Evolutionary conservation across 2,888 invertebrate species (phyloP), one percentile per base, ranked within the genome.

Genomic region (Lacanobia wlatinum): DNA sequence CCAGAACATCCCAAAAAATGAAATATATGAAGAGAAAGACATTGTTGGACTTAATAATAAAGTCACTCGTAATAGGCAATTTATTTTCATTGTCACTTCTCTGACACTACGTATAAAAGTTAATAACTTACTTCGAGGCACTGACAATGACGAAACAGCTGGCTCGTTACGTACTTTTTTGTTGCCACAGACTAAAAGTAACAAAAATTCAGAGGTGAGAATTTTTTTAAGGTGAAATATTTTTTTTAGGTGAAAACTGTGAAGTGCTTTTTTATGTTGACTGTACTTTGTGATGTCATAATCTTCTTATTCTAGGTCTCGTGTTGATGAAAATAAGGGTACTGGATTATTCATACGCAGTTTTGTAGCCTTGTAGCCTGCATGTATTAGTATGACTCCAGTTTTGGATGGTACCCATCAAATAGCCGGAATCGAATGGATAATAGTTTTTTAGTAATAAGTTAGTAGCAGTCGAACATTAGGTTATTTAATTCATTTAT

Each of bases 51-150:
- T 72, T 63, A 60, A 65, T 78, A 84, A 82, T 82, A 82, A 86
- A 84, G 76, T 71, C 68, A 70, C 58, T 70, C 69, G 74, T 87
- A 87, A 86, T 82, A 84, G 84, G 73, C 85, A 84, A 86, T 87
- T 86, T 86, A 81, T 82, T 87, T 84, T 83, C 76, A 85, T 84
- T 81, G 82, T 85, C 84, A 86, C 69, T 79, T 82, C 73, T 82
- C 70, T 80, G 80, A 87, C 83, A 87, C 80, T 78, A 85, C 79
- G 75, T 81, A 84, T 78, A 83, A 87, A 86, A 86, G 84, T 85
- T 86, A 85, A 87, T 83, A 86, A 87, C 77, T 78, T 73, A 78
- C 68, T 64, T 52, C 55, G 46, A 40, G 38, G 38, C 21, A 73
- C 69, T 68, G 78, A 73, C 70, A 73, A 77, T 69, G 77, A 79